phyloP scores from a whole-genome alignment of 1,140 invertebrate genomes.

The Rhynchophorus ferrugineus region DNA sequence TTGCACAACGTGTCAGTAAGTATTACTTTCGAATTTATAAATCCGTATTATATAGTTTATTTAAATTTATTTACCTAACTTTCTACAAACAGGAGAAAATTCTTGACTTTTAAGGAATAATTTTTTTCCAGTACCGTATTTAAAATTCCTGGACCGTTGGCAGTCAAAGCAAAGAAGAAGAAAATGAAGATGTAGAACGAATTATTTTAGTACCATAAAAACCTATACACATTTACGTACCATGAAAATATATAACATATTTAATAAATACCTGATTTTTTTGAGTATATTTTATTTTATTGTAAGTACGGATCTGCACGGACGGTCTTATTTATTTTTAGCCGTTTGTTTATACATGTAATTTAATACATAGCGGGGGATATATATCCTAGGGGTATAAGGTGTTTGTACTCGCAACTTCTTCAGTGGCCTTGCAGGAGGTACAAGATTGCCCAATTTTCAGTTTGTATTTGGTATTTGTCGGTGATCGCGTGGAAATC shows the following conservation, averaged over 20 bases:
- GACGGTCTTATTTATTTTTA: slow-evolving; percentile 10
- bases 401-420: background rate
- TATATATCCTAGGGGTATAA: background rate
- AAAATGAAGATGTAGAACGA: slow-evolving; percentile 45
- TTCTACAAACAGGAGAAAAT: slow-evolving; percentile 10
- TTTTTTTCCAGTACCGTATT: slow-evolving; percentile 70
- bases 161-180: slow-evolving; percentile 67
- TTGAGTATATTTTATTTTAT: background rate
- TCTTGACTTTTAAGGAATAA: slow-evolving; percentile 21
- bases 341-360: slow-evolving; percentile 12
- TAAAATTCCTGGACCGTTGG: slow-evolving; percentile 65
- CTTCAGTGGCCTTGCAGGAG: background rate
- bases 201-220: too few relatives aligned
- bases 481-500: slow-evolving; percentile 1
- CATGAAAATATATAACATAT: too few relatives aligned
- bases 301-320: background rate
- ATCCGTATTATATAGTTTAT: background rate
- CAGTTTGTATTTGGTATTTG: slow-evolving; percentile 2
- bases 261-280: too few relatives aligned
- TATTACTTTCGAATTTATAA: slow-evolving; percentile 27
- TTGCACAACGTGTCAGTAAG: slow-evolving; percentile 95
- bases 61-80: background rate
- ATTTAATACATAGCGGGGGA: slow-evolving; percentile 15
- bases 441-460: background rate
- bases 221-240: too few relatives aligned